Conservation (phyloP, 2,113 vertebrate genomes). For the Silurus meridionalis region DNA sequence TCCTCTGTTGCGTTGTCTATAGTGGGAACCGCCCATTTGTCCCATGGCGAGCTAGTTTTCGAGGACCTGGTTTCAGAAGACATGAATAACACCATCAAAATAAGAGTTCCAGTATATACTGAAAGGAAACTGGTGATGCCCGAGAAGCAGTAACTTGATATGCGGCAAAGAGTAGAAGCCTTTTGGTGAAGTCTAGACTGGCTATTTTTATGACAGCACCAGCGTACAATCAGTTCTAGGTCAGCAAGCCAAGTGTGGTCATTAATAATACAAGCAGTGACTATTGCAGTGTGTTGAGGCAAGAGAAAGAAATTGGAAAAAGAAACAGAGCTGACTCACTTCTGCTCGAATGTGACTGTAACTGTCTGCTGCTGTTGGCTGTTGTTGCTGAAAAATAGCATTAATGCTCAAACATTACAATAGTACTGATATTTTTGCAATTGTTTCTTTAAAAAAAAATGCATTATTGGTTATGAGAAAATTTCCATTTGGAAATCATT, state of each 20-base stretch:
- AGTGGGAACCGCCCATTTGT: constrained; percentile 68
- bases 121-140: constrained; percentile 42
- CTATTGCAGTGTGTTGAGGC: constrained; percentile 18
- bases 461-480: background rate
- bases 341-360: constrained; percentile 66
- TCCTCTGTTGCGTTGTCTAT: constrained; percentile 51
- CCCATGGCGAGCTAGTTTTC: constrained; percentile 67
- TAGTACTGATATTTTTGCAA: background rate
- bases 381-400: constrained; percentile 56
- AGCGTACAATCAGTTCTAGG: constrained; percentile 63
- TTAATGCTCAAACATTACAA: constrained; percentile 1
- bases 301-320: constrained; percentile 3
- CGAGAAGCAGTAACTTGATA: constrained; percentile 11
- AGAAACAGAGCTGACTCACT: constrained; percentile 64
- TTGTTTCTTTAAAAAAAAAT: background rate
- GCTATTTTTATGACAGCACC: constrained; percentile 62
- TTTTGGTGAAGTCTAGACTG: constrained; percentile 47
- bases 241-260: constrained; percentile 54
- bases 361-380: constrained; percentile 57
- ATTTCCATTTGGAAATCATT: background rate
- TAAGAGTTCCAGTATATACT: background rate
- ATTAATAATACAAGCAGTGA: constrained; percentile 44
- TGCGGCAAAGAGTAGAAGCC: background rate
- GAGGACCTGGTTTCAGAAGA: constrained; percentile 57
- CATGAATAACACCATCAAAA: background rate